Conservation (phyloP, 2,113 vertebrate genomes). For the Hucho hucho region DNA sequence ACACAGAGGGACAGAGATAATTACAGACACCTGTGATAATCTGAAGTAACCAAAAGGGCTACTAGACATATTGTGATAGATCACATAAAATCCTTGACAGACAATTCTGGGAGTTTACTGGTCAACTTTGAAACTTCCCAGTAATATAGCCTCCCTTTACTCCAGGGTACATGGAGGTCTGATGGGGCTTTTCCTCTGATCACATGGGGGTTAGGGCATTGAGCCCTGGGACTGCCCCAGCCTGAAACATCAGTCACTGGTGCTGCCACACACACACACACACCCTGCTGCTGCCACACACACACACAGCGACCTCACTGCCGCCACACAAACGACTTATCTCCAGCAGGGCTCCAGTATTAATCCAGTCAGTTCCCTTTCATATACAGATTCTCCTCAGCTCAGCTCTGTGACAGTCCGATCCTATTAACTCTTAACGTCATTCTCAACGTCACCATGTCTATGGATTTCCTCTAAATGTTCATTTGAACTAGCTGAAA, state of each 20-base stretch:
- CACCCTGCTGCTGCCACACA: too few relatives aligned
- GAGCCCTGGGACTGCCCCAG: background rate
- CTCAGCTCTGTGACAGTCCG: slow-evolving; percentile 18
- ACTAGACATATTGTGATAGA: too few relatives aligned
- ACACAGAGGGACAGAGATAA: too few relatives aligned
- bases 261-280: too few relatives aligned
- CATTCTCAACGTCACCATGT: slow-evolving; percentile 9
- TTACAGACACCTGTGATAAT: too few relatives aligned
- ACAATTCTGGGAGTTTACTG: too few relatives aligned
- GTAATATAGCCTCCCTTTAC: too few relatives aligned
- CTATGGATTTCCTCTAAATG: slow-evolving; percentile 2
- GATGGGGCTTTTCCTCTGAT: slow-evolving; percentile 10
- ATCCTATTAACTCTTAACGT: slow-evolving; percentile 51
- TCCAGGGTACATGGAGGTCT: background rate
- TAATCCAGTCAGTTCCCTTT: slow-evolving; percentile 39
- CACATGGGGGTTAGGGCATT: slow-evolving; percentile 3
- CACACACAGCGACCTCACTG: background rate
- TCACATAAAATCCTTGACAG: too few relatives aligned
- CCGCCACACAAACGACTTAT: slow-evolving; percentile 26
- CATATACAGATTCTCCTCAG: slow-evolving; percentile 32
- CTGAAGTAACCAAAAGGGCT: too few relatives aligned
- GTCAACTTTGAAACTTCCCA: too few relatives aligned
- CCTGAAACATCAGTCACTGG: background rate
- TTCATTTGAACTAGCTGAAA: too few relatives aligned
- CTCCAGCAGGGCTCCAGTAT: slow-evolving; percentile 2